Base-by-base conservation (phyloP, 2,113 vertebrate species). In the Nematolebias whitei region DNA sequence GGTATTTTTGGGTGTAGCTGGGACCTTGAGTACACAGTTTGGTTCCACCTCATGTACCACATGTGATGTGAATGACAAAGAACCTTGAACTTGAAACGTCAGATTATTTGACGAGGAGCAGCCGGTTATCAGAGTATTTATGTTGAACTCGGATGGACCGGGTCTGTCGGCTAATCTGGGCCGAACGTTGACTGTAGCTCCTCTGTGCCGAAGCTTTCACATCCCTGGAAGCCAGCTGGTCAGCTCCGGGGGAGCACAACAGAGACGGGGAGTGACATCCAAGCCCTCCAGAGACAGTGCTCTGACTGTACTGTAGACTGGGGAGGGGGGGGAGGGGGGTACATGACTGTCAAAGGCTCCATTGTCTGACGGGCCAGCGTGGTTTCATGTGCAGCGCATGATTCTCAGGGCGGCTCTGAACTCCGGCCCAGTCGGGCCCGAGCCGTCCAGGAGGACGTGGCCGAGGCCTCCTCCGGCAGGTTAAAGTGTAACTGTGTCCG, bases 401-500 rank as follows among this genome's bases (percentile, higher is more conserved):
- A 89, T 88, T 90, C 87, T 85, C 67, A 59, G 82, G 73, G 73
- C 68, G 62, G 80, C 78, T 85, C 80, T 85, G 86, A 87, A 85
- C 80, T 70, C 75, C 77, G 84, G 87, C 83, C 26, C n/a, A n/a
- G n/a, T n/a, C n/a, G n/a, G 26, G 7, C 26, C 86, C 68, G 63
- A 75, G 71, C 80, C 79, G 85, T 82, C 86, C 82, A 1, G 68
- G 79, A 85, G 84, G 84, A 86, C 85, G 81, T 72, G 74, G 83
- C 78, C 53, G 69, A 68, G 78, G 83, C 83, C 87, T 86, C 89
- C 80, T 74, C 24, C 48, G 26, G 81, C 85, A 87, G 87, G 89
- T 93, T 92, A 92, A 91, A 92, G 86, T 90, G 84, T 92, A 92
- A 93, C 88, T 51, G 69, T 88, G 87, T 88, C 84, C 78, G 54